Base-by-base conservation (phyloP, 2,888 invertebrate genomes). In the Globia sparganii region DNA sequence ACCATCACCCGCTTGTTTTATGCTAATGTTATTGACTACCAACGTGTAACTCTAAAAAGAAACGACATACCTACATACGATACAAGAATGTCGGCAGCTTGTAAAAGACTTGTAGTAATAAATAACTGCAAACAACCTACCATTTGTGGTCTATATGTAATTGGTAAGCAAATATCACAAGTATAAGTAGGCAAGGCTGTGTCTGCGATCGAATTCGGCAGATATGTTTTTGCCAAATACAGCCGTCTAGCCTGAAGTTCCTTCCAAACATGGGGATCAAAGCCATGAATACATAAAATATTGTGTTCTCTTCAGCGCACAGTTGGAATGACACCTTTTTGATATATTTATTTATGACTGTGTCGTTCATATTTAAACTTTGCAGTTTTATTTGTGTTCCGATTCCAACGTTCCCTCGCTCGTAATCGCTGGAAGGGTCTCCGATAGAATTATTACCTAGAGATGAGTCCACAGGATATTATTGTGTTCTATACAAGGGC, bases 341-440 rank as follows among this genome's bases (percentile, higher is more conserved):
- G 37, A 31, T 40, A n/a, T 15, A 43, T 43, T 31, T 72, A 72
- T 77, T 75, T 78, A 69, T 75, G 69, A 64, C 69, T 68, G 58
- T 80, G 59, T 78, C 71, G 79, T 86, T 87, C 84, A 87, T 86
- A 87, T 83, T 74, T 72, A 62, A 76, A 80, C 74, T 87, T 88
- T 84, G 85, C 87, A 89, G 9, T 67, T 49, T 67, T 49, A 88
- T 88, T 90, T 88, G 76, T 85, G 74, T 81, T 77, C 78, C 77
- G 77, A 75, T 83, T 80, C 80, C 77, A 72, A 72, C 80, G 73
- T 74, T 75, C 76, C 65, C 65, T 58, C 59, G 83, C 77, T 87
- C 86, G 73, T 83, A 81, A 87, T 84, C 75, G 78, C 71, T 80
- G 40, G 59, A 37, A 53, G n/a, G 70, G 70, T 77, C 59, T 72